A percentile compares a stretch with the other conserved stretches of the same genome.
phyloP scores from a whole-genome alignment of 2,888 invertebrate species.

The Lamellibrachia satsuma region DNA sequence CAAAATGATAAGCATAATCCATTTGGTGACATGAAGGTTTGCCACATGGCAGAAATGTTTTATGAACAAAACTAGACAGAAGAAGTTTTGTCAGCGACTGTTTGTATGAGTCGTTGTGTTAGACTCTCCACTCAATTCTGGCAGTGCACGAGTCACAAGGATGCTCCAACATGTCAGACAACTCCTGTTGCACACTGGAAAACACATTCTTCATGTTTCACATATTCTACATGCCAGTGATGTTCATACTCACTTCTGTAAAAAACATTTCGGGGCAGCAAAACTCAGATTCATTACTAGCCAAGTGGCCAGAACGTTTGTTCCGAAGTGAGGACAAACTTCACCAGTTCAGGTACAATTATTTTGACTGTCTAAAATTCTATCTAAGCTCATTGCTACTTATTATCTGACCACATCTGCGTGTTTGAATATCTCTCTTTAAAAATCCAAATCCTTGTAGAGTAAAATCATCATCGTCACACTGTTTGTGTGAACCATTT shows the following conservation, averaged over 20 bases:
- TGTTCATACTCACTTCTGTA: not conserved
- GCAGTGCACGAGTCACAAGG: not conserved
- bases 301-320: not conserved
- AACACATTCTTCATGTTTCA: not conserved
- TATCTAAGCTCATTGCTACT: not conserved
- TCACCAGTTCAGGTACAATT: not conserved
- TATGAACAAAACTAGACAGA: not conserved
- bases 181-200: not conserved
- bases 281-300: not conserved
- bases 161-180: not conserved
- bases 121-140: conserved; percentile 9
- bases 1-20: not conserved
- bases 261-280: not conserved
- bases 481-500: not conserved
- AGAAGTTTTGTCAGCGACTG: not conserved
- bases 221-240: not conserved
- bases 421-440: not conserved
- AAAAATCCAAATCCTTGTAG: not conserved
- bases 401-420: not conserved
- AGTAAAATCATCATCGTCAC: not conserved
- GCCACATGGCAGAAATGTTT: not conserved
- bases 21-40: not conserved
- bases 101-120: not conserved
- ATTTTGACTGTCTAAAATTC: not conserved
- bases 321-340: not conserved